A percentile compares a stretch with the other conserved stretches of the same genome.
These are phyloP conservation scores for Meriones unguiculatus DNA, from an alignment of 2,113 vertebrate species.

Conservation along the genomic window DNA sequence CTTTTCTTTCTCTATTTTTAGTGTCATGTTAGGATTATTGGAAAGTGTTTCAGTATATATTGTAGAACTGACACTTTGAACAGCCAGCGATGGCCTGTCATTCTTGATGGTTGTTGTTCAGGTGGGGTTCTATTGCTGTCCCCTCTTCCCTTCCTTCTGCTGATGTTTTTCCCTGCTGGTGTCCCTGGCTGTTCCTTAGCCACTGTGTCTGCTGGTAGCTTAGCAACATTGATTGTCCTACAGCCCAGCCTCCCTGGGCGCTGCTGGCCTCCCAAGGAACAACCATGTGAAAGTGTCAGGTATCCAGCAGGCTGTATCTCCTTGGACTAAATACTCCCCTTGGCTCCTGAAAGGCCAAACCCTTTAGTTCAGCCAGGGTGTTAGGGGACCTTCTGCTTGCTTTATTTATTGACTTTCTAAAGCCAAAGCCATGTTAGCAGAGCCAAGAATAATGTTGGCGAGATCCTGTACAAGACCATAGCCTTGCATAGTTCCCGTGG, in stretches of 20 bases:
- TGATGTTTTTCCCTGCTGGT: neutral
- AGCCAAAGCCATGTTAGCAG: slow-evolving; percentile 64
- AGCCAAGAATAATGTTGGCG: slow-evolving; percentile 76
- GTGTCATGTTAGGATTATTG: neutral
- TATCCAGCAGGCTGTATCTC: slow-evolving; percentile 76
- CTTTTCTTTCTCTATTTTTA: neutral
- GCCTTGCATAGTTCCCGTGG: slow-evolving; percentile 42
- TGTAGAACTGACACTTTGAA: slow-evolving; percentile 43
- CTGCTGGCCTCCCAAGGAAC: slow-evolving; percentile 52
- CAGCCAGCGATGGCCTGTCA: slow-evolving; percentile 1
- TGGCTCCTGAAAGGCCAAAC: slow-evolving; percentile 70
- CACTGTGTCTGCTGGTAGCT: slow-evolving; percentile 76
- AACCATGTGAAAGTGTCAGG: slow-evolving; percentile 75
- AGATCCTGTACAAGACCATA: slow-evolving; percentile 51
- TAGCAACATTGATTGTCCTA: slow-evolving; percentile 73
- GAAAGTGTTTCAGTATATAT: neutral
- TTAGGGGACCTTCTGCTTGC: slow-evolving; percentile 74
- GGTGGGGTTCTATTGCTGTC: neutral
- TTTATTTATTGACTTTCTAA: slow-evolving; percentile 77
- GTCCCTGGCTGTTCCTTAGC: slow-evolving; percentile 50
- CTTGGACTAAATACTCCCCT: slow-evolving; percentile 76
- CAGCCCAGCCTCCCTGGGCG: slow-evolving; percentile 60
- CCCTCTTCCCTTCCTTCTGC: slow-evolving; percentile 1
- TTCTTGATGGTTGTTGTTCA: slow-evolving; percentile 9
- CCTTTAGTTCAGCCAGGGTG: slow-evolving; percentile 71